phyloP scores from a whole-genome alignment of 2,113 vertebrate genomes.

The Pelvicachromis taeniatus region DNA sequence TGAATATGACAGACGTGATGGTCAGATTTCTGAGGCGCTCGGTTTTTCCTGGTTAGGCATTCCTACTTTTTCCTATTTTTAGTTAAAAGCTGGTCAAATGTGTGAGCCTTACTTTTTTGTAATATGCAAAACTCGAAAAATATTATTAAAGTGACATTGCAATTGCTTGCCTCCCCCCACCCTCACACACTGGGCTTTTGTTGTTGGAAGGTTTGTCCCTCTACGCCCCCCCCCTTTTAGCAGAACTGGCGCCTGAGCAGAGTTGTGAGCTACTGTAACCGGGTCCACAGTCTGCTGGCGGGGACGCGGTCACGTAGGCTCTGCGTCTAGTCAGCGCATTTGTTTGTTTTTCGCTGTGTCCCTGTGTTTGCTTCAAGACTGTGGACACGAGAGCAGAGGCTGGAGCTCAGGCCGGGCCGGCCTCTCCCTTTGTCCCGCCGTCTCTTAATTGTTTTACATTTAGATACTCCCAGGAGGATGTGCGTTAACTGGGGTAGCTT shows the following conservation, averaged over 20 bases:
- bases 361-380: conserved; percentile 10
- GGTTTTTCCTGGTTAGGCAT: neutral
- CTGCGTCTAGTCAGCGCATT: neutral
- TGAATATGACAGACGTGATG: neutral
- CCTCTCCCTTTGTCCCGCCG: conserved; percentile 59
- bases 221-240: neutral
- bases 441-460: conserved; percentile 63
- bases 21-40: neutral
- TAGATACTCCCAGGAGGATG: conserved; percentile 63
- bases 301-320: conserved; percentile 68
- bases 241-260: neutral
- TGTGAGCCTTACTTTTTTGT: neutral
- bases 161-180: neutral
- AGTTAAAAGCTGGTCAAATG: neutral
- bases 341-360: conserved; percentile 37
- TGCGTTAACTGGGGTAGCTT: conserved; percentile 57
- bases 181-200: neutral
- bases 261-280: neutral
- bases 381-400: neutral
- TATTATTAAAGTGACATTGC: neutral
- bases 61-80: neutral
- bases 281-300: conserved; percentile 20
- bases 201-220: neutral
- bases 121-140: neutral
- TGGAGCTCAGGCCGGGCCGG: conserved; percentile 17